Percentiles rank a stretch among this genome's conserved stretches.
Evolutionary conservation across 2,113 vertebrate genomes (phyloP).

Genomic region (Chamaea fasciata): DNA sequence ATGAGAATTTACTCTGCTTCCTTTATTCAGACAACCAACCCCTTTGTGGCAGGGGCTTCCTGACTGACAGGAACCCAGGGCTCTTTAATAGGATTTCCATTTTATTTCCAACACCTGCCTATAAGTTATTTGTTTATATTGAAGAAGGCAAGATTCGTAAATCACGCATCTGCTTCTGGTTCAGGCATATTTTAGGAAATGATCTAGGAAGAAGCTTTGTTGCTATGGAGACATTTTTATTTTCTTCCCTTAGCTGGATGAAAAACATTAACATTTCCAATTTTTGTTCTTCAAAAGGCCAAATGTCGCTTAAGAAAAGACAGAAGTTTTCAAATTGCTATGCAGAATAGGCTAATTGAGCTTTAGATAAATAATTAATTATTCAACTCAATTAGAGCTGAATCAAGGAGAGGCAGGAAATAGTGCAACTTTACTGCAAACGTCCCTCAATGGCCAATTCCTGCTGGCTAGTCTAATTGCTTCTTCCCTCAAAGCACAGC

Average conservation of each 20-base stretch:
- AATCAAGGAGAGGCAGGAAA: background rate
- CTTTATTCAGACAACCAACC: conserved; percentile 75
- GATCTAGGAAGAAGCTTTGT: conserved; percentile 84
- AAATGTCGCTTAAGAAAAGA: conserved; percentile 71
- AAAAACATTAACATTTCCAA: conserved; percentile 81
- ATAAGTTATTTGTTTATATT: conserved; percentile 87
- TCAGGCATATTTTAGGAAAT: conserved; percentile 81
- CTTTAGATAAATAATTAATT: conserved; percentile 55
- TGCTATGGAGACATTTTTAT: conserved; percentile 85
- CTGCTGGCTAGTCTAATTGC: background rate
- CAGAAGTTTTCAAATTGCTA: conserved; percentile 60
- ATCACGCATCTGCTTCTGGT: conserved; percentile 84
- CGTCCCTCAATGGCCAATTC: conserved; percentile 7
- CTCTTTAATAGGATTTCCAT: conserved; percentile 87
- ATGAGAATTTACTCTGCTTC: conserved; percentile 79
- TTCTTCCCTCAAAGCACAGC: background rate
- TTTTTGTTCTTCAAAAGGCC: conserved; percentile 81
- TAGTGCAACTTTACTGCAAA: background rate
- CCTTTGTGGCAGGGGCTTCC: conserved; percentile 78
- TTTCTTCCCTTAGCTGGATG: conserved; percentile 74
- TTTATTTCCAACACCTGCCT: conserved; percentile 88
- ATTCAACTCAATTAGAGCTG: conserved; percentile 59
- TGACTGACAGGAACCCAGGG: conserved; percentile 79
- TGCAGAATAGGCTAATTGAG: conserved; percentile 54
- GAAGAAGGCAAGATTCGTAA: conserved; percentile 80